Evolutionary conservation across 2,113 vertebrate species (phyloP), one percentile per base, ranked within the genome.

Genomic region (Nycticryphes semicollaris): DNA sequence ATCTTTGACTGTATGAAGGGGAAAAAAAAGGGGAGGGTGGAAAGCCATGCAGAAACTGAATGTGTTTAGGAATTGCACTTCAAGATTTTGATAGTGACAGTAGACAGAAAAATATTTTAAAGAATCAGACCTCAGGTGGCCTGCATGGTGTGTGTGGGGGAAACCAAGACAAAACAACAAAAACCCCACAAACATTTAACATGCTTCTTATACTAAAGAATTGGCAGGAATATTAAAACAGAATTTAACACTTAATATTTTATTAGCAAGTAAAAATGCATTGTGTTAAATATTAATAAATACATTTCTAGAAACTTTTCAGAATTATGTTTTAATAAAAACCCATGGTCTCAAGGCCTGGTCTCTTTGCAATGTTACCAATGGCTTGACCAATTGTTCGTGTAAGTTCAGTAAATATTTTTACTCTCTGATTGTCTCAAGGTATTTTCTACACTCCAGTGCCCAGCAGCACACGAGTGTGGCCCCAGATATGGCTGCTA

Each of bases 131-230:
- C 22, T 83, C 25, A 25, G 17, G 6, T 82, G n/a, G 21, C 24
- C 92, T 83, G 9, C 1, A 2, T 59, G 4, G 22, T 45, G 4
- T 27, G 5, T 4, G 2, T 0, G 31, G 5, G 4, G 2, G 0
- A 14, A 10, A 20, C 0, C 4, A 45, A 12, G 6, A 54, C 7
- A 43, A 89, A 84, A 14, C 5, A 33, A 13, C 1, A 50, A 16
- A 67, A 54, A 47, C 14, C 1, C 3, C 14, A 21, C 21, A 48
- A 69, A n/a, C 4, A 18, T 24, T 45, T 59, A 74, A 80, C 9
- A 1, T 87, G 5, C 10, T 67, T 37, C 3, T 57, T 75, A 23
- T 54, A 3, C 14, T 72, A 47, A 78, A 68, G 10, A 85, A 47
- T 28, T 64, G 9, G 2, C 24, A 60, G n/a, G 5, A 3, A 9